Conservation (phyloP, 2,797 vertebrate species). For the Microcaecilia unicolor region DNA sequence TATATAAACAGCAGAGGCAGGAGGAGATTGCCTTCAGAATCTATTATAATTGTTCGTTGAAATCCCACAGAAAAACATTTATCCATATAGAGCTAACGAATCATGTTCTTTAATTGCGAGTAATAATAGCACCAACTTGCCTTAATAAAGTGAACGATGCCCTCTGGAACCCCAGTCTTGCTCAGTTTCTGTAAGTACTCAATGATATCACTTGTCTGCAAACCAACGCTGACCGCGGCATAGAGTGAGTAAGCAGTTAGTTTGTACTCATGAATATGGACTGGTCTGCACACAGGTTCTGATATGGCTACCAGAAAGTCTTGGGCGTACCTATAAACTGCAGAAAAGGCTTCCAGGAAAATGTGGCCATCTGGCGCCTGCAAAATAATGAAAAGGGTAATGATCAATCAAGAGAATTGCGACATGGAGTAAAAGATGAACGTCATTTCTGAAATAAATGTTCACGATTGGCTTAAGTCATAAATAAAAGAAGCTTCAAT, state of each 20-base stretch:
- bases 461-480: no score
- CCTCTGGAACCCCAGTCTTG: constrained; percentile 92
- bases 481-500: no score
- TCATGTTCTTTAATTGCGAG: background rate
- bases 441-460: no score
- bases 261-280: constrained; percentile 88
- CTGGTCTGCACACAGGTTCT: constrained; percentile 89
- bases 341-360: constrained; percentile 94
- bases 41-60: no score
- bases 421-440: no score
- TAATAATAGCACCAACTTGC: constrained; percentile 49
- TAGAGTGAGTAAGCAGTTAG: constrained; percentile 93
- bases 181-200: constrained; percentile 95
- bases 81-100: no score
- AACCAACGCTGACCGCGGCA: constrained; percentile 89
- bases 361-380: constrained; percentile 96
- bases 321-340: constrained; percentile 92
- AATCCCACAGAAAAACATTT: no score
- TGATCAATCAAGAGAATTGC: no score
- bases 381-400: constrained; percentile 7
- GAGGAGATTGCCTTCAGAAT: no score
- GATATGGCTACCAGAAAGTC: constrained; percentile 95
- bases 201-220: constrained; percentile 90
- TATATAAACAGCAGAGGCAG: no score
- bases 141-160: constrained; percentile 94